Evolutionary conservation across 2,888 invertebrate species (phyloP).

Genomic region (Leistus spinibarbis): DNA sequence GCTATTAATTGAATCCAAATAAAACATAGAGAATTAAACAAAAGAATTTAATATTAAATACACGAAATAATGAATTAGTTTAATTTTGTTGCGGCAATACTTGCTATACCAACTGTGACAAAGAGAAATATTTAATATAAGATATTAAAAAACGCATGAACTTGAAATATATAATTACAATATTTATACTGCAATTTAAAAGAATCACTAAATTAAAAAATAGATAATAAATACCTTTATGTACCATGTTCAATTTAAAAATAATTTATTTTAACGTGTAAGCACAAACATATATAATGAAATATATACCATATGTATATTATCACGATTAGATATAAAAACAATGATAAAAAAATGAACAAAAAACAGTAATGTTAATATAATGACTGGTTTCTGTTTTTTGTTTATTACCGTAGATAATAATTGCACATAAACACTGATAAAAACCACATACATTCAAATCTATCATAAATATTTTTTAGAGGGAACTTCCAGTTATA

Average conservation of each 20-base stretch:
- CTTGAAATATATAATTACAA: too few relatives aligned
- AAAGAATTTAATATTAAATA: neutral
- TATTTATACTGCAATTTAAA: too few relatives aligned
- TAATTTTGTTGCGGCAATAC: too few relatives aligned
- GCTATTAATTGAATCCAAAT: constrained; percentile 57
- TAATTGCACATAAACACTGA: neutral
- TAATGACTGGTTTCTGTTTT: neutral
- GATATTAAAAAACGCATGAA: too few relatives aligned
- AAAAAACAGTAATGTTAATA: neutral
- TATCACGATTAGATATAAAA: neutral
- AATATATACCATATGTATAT: neutral
- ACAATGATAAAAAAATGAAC: neutral
- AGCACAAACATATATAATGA: neutral
- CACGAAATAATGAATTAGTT: too few relatives aligned
- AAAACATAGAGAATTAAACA: neutral
- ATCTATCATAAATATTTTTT: too few relatives aligned
- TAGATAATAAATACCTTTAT: neutral
- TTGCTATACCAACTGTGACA: too few relatives aligned
- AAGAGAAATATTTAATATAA: too few relatives aligned
- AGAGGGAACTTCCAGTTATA: too few relatives aligned
- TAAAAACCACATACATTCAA: neutral
- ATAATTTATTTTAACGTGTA: neutral
- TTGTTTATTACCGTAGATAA: neutral
- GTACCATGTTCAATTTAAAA: neutral
- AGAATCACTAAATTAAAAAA: neutral